Conservation (phyloP, 1,140 invertebrate genomes). For the Brachystomella parvula region DNA sequence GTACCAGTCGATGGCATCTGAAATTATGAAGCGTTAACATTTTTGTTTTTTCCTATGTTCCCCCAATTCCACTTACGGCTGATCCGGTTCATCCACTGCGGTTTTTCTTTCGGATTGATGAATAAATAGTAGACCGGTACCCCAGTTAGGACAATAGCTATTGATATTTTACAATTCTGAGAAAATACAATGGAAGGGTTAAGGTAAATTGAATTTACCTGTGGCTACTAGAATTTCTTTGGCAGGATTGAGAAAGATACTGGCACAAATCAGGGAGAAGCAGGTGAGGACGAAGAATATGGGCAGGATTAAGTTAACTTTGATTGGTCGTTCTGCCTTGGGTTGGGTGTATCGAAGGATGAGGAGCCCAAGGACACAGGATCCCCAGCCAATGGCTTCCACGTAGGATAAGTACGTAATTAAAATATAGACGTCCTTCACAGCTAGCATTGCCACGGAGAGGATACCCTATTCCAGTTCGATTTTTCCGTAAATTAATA, state of each 20-base stretch:
- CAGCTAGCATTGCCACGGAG: constrained; percentile 50
- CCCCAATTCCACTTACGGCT: neutral
- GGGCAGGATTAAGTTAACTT: constrained; percentile 50
- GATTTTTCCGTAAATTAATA: neutral
- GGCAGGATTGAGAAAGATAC: neutral
- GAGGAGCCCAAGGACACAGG: constrained; percentile 79
- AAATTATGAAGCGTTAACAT: neutral
- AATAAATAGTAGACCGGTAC: no score
- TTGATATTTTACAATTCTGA: no score
- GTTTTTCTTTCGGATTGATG: neutral
- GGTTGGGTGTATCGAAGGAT: constrained; percentile 76
- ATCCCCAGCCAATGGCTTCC: constrained; percentile 80
- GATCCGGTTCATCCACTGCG: neutral
- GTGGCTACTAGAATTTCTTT: neutral
- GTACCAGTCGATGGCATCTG: constrained; percentile 5
- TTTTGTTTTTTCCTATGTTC: no score
- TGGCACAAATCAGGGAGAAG: neutral
- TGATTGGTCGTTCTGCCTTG: constrained; percentile 73
- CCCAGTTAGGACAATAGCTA: no score
- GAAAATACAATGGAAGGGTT: neutral
- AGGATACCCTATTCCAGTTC: constrained; percentile 48
- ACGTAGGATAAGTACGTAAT: constrained; percentile 93
- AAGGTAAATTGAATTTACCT: neutral
- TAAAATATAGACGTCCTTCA: constrained; percentile 68
- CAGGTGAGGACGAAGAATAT: neutral